These are phyloP conservation scores for Tetragonula clypearis DNA, from an alignment of 1,140 invertebrate species.

Conservation along the genomic window DNA sequence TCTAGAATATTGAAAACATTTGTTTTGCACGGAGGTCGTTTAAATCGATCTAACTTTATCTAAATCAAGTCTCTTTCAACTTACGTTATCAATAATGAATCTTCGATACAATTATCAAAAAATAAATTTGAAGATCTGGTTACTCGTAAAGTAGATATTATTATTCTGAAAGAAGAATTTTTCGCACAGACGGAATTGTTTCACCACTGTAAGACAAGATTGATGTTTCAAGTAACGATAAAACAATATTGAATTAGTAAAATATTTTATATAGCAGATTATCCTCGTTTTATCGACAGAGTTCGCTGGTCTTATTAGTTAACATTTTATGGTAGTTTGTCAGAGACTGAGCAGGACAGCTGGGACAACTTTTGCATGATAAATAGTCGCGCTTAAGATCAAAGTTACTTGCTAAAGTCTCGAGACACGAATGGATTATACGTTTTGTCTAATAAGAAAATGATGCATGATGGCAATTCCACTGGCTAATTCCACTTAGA, in stretches of 20 bases:
- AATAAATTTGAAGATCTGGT: background rate
- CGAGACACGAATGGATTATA: constrained; percentile 7
- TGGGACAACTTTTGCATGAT: background rate
- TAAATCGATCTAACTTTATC: too few relatives aligned
- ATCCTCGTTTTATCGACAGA: background rate
- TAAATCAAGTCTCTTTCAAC: too few relatives aligned
- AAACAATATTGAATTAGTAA: background rate
- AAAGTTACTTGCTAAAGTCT: constrained; percentile 4
- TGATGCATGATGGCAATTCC: background rate
- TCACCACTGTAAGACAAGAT: background rate
- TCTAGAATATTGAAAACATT: background rate
- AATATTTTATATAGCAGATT: background rate
- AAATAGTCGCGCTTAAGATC: constrained; percentile 1
- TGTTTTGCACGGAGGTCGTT: background rate
- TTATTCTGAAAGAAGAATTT: background rate
- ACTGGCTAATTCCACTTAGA: constrained; percentile 20
- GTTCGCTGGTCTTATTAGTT: background rate
- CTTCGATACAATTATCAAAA: background rate
- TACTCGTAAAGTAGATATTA: background rate
- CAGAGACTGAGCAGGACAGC: background rate
- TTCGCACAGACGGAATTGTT: background rate
- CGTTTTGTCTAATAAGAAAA: constrained; percentile 22
- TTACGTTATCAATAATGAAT: background rate
- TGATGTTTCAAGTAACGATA: background rate
- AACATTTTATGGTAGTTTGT: background rate